phyloP scores from a whole-genome alignment of 2,888 invertebrate species.

The Agrochola macilenta region DNA sequence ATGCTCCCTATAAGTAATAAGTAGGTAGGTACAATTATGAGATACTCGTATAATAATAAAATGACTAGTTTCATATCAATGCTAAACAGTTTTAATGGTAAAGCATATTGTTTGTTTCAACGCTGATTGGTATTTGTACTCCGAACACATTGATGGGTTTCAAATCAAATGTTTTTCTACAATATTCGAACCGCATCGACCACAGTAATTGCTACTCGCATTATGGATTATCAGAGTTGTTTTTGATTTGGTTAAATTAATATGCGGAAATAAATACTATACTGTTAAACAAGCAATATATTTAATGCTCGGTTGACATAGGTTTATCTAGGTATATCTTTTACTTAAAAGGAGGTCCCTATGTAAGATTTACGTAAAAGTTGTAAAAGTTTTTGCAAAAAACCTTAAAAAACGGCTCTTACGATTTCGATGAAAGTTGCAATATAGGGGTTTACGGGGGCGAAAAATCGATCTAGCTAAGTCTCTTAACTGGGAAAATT shows the following conservation, averaged over 20 bases:
- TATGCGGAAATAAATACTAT: neutral
- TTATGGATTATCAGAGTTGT: neutral
- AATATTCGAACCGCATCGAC: neutral
- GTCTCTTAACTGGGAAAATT: no score
- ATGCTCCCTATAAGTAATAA: no score
- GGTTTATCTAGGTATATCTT: no score
- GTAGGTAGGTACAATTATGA: neutral
- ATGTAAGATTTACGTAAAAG: no score
- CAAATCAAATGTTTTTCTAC: constrained; percentile 12
- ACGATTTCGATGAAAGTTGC: no score
- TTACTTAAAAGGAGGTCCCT: no score
- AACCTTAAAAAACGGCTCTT: no score
- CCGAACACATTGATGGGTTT: neutral
- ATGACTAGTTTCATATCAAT: neutral
- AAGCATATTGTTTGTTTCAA: constrained; percentile 2
- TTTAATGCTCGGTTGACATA: no score
- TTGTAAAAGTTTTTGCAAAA: no score
- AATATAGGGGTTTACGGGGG: no score
- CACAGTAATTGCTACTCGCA: neutral
- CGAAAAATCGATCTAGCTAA: no score
- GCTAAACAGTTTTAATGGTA: constrained; percentile 7
- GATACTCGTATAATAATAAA: neutral
- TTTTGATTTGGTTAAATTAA: constrained; percentile 6
- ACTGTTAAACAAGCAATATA: no score
- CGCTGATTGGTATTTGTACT: constrained; percentile 24